phyloP scores from a whole-genome alignment of 2,797 vertebrate genomes.

The Aythya fuligula region DNA sequence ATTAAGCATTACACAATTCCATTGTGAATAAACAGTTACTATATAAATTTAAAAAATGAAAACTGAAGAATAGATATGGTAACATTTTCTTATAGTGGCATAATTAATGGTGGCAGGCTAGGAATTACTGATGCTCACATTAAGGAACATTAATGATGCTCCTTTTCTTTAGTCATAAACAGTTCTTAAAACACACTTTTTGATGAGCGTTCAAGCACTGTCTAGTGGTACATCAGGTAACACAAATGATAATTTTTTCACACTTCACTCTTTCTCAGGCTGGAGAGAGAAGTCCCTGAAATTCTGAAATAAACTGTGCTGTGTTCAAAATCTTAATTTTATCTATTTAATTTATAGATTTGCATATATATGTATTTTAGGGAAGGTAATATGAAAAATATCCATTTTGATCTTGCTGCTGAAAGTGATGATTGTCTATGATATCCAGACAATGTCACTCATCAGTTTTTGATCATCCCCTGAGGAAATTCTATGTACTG shows the following conservation, averaged over 20 bases:
- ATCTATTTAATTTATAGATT: background rate
- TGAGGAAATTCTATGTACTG: background rate
- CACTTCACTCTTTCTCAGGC: background rate
- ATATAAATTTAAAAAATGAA: background rate
- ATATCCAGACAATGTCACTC: background rate
- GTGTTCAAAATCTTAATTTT: background rate
- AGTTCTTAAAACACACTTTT: background rate
- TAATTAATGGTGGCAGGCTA: background rate
- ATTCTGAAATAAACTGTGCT: background rate
- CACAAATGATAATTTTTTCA: background rate
- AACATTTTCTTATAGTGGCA: background rate
- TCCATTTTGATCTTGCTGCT: background rate
- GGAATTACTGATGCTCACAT: rapidly evolving
- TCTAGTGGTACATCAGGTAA: background rate
- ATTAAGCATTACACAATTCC: background rate
- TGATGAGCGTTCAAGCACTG: background rate
- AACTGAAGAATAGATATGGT: background rate
- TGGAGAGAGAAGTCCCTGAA: background rate
- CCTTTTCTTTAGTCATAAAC: background rate
- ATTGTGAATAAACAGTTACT: background rate
- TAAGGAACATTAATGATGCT: background rate
- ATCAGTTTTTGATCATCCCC: background rate
- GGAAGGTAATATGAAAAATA: background rate
- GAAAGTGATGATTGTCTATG: background rate
- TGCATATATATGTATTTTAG: background rate